Base-by-base conservation (phyloP, 2,888 invertebrate genomes). In the Gymnosoma rotundatum region DNA sequence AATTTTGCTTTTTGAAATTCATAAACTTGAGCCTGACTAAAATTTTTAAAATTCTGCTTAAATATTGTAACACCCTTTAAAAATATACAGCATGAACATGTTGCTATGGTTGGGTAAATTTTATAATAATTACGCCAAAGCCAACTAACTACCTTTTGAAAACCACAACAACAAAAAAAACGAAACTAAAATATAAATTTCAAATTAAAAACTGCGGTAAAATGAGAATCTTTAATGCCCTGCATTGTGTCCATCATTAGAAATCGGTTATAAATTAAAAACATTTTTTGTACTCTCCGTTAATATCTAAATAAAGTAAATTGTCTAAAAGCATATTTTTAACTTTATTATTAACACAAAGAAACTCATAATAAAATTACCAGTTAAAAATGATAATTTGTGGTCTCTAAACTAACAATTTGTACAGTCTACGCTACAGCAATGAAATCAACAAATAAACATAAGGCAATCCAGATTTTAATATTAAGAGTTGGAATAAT, bases 91-190 rank as follows among this genome's bases (percentile, higher is more conserved):
- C 32, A 32, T 32, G 6, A 16, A 38, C n/a, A 18, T 9, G 18
- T 5, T 54, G 5, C 2, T 48, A 3, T 52, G 5, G 45, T 56
- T 9, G 20, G 12, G 10, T 52, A 60, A 52, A 78, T 78, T 56
- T 63, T 63, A 63, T 64, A 38, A 72, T 72, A 70, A 78, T 78
- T 78, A 70, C 64, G 70, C 54, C 21, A 64, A 78, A 48, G n/a
- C n/a, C n/a, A n/a, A 64, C 56, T 72, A 78, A 78, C 21, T 56
- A 50, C 48, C 64, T 56, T 70, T 70, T 64, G 54, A 64, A 58
- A 48, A 8, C 9, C 18, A 20, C 18, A 54, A 20, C 12, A 1
- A 32, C n/a, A n/a, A n/a, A n/a, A n/a, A n/a, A n/a, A n/a, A n/a
- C n/a, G n/a, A n/a, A n/a, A n/a, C n/a, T n/a, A n/a, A n/a, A n/a